These are phyloP conservation scores for Diphyllodes magnificus DNA, from an alignment of 2,113 vertebrate genomes.

Conservation along the genomic window DNA sequence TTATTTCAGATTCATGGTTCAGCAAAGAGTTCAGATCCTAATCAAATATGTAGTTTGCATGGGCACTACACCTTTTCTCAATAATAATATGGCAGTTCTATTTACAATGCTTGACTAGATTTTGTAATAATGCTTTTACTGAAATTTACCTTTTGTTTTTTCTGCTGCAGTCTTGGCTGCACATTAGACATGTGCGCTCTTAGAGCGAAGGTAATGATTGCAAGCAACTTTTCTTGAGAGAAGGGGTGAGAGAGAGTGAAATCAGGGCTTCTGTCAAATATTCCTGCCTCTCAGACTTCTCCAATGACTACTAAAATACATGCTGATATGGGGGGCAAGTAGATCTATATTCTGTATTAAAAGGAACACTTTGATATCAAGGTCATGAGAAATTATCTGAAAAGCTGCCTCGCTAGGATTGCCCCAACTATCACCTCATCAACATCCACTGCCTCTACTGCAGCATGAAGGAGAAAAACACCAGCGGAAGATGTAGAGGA, in stretches of 20 bases:
- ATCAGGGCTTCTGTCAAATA: background rate
- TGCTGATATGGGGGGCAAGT: background rate
- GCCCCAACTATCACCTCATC: background rate
- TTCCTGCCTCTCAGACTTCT: background rate
- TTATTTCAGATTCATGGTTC: slow-evolving; percentile 81
- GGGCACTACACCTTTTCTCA: slow-evolving; percentile 68
- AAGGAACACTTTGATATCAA: background rate
- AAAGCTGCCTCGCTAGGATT: background rate
- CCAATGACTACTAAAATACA: background rate
- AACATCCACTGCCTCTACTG: background rate
- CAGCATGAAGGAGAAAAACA: background rate
- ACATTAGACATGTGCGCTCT: background rate
- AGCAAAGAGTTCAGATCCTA: slow-evolving; percentile 76
- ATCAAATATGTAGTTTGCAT: slow-evolving; percentile 78
- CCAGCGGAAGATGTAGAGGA: background rate
- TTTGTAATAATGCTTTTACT: slow-evolving; percentile 57
- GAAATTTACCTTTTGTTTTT: slow-evolving; percentile 55
- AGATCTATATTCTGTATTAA: background rate
- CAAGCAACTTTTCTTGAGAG: background rate
- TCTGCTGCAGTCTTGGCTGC: background rate
- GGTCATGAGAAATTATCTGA: background rate
- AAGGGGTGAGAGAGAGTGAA: background rate
- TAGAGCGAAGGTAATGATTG: background rate
- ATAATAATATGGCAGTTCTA: slow-evolving; percentile 68
- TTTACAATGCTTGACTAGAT: slow-evolving; percentile 71